A percentile compares a stretch with the other conserved stretches of the same genome.
Conservation (phyloP, 2,113 vertebrate species). For the Suricata suricatta region DNA sequence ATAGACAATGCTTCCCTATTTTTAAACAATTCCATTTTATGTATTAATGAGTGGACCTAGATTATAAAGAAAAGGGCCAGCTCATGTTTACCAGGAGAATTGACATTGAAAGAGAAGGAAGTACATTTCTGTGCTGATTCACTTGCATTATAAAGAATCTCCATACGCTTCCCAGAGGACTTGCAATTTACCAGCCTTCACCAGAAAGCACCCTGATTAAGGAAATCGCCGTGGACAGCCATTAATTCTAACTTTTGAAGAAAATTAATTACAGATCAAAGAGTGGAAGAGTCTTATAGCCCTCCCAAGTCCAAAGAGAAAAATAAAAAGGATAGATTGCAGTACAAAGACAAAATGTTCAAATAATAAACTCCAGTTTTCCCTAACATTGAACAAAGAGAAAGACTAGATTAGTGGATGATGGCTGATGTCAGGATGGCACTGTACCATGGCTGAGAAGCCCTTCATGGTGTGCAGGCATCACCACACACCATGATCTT, state of each 20-base stretch:
- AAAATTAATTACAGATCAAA: background rate
- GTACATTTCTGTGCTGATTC: background rate
- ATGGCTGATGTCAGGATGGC: background rate
- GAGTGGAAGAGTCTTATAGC: background rate
- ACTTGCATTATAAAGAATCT: background rate
- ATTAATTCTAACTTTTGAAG: constrained; percentile 26
- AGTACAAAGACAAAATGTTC: background rate
- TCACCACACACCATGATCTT: background rate
- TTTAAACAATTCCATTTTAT: background rate
- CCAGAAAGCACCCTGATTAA: constrained; percentile 26
- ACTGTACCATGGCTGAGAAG: background rate
- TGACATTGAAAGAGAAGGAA: background rate
- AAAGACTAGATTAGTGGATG: background rate
- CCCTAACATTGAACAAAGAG: background rate
- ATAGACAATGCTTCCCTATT: background rate
- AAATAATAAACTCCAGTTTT: background rate
- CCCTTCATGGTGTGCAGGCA: background rate
- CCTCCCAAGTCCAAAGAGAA: background rate
- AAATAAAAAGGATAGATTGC: background rate
- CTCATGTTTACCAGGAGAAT: background rate
- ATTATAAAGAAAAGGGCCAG: background rate
- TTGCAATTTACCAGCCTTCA: background rate
- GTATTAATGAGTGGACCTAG: background rate
- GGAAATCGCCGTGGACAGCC: background rate
- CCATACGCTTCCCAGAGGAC: background rate